Base-by-base conservation (phyloP, 2,797 vertebrate genomes). In the Alcedo atthis region DNA sequence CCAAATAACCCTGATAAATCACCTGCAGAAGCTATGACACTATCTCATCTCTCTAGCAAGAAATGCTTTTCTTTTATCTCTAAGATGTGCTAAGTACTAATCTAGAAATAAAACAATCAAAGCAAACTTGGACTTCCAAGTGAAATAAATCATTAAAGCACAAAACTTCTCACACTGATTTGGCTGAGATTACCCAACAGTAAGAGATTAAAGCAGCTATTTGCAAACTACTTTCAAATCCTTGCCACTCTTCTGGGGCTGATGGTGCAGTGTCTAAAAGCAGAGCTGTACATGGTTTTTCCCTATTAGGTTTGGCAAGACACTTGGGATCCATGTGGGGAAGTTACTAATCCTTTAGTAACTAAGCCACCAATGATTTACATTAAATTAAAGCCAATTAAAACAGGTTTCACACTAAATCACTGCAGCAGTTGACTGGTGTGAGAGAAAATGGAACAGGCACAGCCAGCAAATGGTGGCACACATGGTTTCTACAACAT, bases 1-100 rank as follows among this genome's bases (percentile, higher is more conserved):
- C 57, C 82, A 91, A 85, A 49, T 75, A 94, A 77, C 61, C 68
- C 45, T 7, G 14, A 90, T 91, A 92, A 86, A 96, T 96, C 85
- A 92, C 70, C 43, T 76, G 70, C 77, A 90, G 75, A 77, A 88
- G 40, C 64, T 62, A 70, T 61, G 81, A 91, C 91, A 78, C 26
- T 80, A 93, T 93, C 88, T 91, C 81, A 86, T 68, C 68, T 85
- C 83, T 14, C 53, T 28, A 33, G 30, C 24, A 73, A 85, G 37
- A 87, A 93, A 94, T 18, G 63, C 40, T 85, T 57, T 81, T 22
- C 84, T 68, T 82, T 90, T 91, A 90, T 70, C 81, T 70, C 68
- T 26, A 63, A 82, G 48, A 70, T 57, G 54, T 18, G 53, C 68
- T 82, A 90, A 88, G 55, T 32, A 11, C 61, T 79, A 81, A 74